Percentiles rank a stretch among this genome's conserved stretches.
Conservation (phyloP, 2,113 vertebrate species). For the Muntiacus muntjak region DNA sequence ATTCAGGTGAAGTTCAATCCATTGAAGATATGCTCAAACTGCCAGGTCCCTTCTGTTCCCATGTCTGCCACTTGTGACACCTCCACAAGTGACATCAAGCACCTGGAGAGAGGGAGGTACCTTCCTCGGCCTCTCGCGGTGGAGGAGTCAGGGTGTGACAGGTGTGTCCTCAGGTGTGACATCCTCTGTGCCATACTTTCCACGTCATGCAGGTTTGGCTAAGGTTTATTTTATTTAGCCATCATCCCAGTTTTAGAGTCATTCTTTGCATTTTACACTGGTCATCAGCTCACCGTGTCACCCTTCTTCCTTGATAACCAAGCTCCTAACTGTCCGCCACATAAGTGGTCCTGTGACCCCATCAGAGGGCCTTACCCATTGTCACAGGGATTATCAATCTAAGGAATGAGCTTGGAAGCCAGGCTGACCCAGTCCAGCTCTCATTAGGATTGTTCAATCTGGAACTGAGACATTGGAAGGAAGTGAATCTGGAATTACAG, state of each 20-base stretch:
- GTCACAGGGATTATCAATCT: neutral
- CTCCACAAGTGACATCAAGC: neutral
- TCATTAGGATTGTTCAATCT: neutral
- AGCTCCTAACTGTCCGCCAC: neutral
- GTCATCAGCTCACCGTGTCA: neutral
- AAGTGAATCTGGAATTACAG: neutral
- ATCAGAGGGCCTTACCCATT: neutral
- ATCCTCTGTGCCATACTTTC: neutral
- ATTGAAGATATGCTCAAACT: neutral
- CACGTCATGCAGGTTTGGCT: neutral
- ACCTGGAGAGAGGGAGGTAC: neutral
- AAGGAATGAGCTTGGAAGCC: neutral
- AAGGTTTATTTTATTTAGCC: neutral
- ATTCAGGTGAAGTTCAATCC: neutral
- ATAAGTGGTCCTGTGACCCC: neutral
- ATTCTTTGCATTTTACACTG: neutral
- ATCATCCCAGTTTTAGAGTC: neutral
- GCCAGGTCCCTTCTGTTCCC: neutral
- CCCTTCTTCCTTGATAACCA: neutral
- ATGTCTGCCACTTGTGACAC: neutral
- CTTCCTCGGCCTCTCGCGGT: neutral
- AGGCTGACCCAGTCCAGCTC: neutral
- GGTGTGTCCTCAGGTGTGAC: neutral
- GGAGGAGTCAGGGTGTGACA: neutral
- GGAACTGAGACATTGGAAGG: neutral